phyloP scores from a whole-genome alignment of 2,113 vertebrate species.

The Cheilinus undulatus region DNA sequence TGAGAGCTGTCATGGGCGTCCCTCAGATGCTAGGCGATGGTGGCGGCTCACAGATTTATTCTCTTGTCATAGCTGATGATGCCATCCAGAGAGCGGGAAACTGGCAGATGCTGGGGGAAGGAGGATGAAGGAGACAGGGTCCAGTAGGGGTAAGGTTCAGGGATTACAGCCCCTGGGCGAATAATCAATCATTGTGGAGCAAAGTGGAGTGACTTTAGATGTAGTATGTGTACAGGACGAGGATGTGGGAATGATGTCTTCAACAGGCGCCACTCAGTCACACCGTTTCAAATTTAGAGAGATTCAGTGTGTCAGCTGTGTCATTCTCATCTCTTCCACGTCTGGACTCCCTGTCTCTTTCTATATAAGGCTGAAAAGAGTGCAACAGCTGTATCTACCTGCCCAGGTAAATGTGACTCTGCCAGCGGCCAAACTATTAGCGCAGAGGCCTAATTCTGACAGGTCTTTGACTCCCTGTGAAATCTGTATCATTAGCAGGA shows the following conservation, averaged over 20 bases:
- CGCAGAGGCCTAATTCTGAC: slow-evolving; percentile 50
- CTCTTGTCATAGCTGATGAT: slow-evolving; percentile 80
- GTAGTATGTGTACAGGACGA: slow-evolving; percentile 19
- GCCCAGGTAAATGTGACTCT: slow-evolving; percentile 42
- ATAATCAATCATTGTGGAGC: slow-evolving; percentile 73
- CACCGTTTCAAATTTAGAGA: slow-evolving; percentile 67
- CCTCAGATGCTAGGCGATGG: slow-evolving; percentile 59
- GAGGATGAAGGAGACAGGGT: slow-evolving; percentile 37
- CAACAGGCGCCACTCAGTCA: slow-evolving; percentile 58
- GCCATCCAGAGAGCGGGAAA: slow-evolving; percentile 61
- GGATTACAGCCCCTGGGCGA: slow-evolving; percentile 69
- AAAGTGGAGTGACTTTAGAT: slow-evolving; percentile 46
- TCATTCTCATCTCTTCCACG: slow-evolving; percentile 53
- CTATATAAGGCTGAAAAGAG: slow-evolving; percentile 23
- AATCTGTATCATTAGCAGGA: slow-evolving; percentile 73
- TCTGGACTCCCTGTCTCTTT: slow-evolving; percentile 41
- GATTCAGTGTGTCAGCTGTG: slow-evolving; percentile 58
- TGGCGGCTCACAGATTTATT: slow-evolving; percentile 72
- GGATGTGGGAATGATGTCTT: slow-evolving; percentile 47
- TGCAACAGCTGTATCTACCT: slow-evolving; percentile 53
- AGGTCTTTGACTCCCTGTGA: slow-evolving; percentile 70
- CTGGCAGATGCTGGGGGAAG: slow-evolving; percentile 59
- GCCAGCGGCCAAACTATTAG: slow-evolving; percentile 49
- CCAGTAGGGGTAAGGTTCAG: slow-evolving; percentile 72
- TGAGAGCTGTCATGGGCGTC: slow-evolving; percentile 76